These are phyloP conservation scores for Saxidomus purpurata DNA, from an alignment of 1,140 invertebrate species.

Conservation along the genomic window DNA sequence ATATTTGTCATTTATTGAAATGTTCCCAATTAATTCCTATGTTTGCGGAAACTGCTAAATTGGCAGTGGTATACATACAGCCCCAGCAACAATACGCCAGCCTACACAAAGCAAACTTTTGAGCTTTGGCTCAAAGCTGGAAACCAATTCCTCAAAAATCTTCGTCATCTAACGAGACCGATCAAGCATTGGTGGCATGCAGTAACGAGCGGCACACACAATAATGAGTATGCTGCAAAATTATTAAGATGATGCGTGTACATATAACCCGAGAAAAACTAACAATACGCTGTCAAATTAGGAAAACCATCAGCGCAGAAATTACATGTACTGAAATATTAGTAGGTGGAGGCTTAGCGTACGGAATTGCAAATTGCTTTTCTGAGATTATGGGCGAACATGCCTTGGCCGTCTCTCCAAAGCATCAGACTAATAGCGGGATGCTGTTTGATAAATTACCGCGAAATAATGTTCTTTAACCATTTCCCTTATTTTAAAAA, in stretches of 20 bases:
- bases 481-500: too few species aligned
- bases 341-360: background rate
- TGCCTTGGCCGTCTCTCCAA: too few species aligned
- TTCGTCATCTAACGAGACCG: background rate
- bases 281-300: slow-evolving; percentile 5
- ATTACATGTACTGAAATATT: background rate
- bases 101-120: background rate
- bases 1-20: background rate
- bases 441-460: too few species aligned
- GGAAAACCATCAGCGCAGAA: background rate
- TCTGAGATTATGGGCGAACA: too few species aligned
- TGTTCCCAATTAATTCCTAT: slow-evolving; percentile 1
- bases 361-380: too few species aligned
- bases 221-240: background rate
- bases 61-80: background rate
- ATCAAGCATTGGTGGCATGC: slow-evolving; percentile 17
- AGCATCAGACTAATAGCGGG: too few species aligned
- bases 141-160: slow-evolving; percentile 29
- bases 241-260: slow-evolving; percentile 18
- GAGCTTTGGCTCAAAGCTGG: background rate
- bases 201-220: background rate
- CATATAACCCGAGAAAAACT: background rate
- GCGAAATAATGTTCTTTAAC: too few species aligned
- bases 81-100: background rate
- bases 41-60: slow-evolving; percentile 16